A percentile compares a stretch with the other conserved stretches of the same genome.
These are phyloP conservation scores for Thalassophryne amazonica DNA, from an alignment of 2,797 vertebrate genomes.

Conservation along the genomic window DNA sequence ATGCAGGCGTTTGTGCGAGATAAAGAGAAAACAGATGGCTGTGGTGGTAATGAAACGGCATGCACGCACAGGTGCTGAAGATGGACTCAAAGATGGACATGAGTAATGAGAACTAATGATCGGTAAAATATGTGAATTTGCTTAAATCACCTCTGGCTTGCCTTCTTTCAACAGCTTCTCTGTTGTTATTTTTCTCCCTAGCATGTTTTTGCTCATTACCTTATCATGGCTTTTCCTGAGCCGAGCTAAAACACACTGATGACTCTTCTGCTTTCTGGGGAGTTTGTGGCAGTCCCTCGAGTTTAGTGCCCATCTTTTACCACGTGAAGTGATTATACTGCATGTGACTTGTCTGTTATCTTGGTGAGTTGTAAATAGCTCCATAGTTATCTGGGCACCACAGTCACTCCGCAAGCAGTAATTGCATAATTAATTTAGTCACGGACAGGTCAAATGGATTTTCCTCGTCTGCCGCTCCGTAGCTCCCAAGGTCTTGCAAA, in stretches of 20 bases:
- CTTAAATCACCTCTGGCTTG: conserved; percentile 1
- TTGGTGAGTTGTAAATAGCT: conserved; percentile 71
- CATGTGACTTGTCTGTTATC: conserved; percentile 70
- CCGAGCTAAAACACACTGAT: conserved; percentile 53
- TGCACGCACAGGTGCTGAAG: neutral
- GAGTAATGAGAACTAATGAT: conserved; percentile 10
- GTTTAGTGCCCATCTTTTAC: conserved; percentile 49
- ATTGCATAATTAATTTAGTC: conserved; percentile 82
- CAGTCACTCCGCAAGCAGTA: conserved; percentile 73
- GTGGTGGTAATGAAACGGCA: conserved; percentile 33
- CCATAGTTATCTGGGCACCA: conserved; percentile 70
- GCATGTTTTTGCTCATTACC: conserved; percentile 26
- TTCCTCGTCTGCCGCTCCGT: conserved; percentile 51
- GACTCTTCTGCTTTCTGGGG: conserved; percentile 32
- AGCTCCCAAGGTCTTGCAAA: conserved; percentile 51
- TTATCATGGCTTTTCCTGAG: conserved; percentile 10
- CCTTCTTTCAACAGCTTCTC: conserved; percentile 11
- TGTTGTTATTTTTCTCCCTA: neutral
- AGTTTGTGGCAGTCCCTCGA: conserved; percentile 44
- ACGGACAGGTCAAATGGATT: conserved; percentile 75
- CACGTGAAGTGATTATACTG: conserved; percentile 67
- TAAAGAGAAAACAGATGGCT: conserved; percentile 42
- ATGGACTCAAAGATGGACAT: conserved; percentile 7
- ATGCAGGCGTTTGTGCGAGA: conserved; percentile 4
- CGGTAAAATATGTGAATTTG: conserved; percentile 11